A percentile compares a stretch with the other conserved stretches of the same genome.
These are phyloP conservation scores for Phrynocephalus vlangalii DNA, from an alignment of 2,797 vertebrate genomes.

Conservation along the genomic window DNA sequence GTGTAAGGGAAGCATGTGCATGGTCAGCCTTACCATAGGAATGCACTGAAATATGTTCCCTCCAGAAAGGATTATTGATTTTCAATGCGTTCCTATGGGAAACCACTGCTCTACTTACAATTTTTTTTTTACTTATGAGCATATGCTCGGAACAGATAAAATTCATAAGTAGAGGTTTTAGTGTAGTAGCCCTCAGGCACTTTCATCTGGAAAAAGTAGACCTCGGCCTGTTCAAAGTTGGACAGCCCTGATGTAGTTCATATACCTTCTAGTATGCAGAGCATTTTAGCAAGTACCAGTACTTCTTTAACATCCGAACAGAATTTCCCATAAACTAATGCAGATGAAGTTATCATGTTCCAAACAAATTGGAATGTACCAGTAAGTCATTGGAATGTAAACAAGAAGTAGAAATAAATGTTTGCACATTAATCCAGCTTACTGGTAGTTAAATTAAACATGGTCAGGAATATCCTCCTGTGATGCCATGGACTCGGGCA, in stretches of 20 bases:
- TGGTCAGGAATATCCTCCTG: not conserved
- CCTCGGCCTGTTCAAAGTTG: too few species aligned
- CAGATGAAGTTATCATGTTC: not conserved
- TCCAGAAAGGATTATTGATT: too few species aligned
- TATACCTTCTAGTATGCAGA: rapidly evolving
- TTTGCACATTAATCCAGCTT: not conserved
- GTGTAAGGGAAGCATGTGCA: too few species aligned
- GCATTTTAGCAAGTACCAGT: not conserved
- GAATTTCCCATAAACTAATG: not conserved
- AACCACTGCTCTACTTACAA: too few species aligned
- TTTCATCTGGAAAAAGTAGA: too few species aligned
- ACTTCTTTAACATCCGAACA: not conserved
- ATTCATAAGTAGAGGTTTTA: too few species aligned
- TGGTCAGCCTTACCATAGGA: too few species aligned
- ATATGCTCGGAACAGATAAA: too few species aligned
- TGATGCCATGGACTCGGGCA: not conserved
- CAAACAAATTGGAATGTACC: not conserved
- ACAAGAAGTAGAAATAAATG: conserved; percentile 26
- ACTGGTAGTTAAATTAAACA: not conserved
- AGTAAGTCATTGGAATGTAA: conserved; percentile 8
- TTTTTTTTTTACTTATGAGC: too few species aligned
- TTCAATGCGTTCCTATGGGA: too few species aligned
- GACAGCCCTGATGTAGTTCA: not conserved
- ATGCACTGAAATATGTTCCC: too few species aligned
- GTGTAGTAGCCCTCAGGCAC: too few species aligned